Evolutionary conservation across 2,113 vertebrate genomes (phyloP), one percentile per base, ranked within the genome.

Genomic region (Parotia lawesii): DNA sequence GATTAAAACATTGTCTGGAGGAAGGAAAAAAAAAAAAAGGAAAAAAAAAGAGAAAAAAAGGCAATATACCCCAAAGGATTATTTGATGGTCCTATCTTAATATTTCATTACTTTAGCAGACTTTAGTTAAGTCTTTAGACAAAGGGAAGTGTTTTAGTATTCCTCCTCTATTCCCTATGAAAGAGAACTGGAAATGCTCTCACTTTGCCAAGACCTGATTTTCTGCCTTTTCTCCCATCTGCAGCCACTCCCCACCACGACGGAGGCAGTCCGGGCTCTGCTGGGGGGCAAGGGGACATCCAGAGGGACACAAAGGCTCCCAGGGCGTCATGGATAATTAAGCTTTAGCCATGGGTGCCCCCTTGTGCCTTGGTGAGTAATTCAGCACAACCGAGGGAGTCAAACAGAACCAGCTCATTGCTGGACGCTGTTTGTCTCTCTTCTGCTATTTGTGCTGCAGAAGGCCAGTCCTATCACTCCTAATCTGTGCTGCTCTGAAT

Each of bases 301-400:
- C 51, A 40, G 51, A 0, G 2, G 57, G 37, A 44, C 45, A 33
- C 1, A 1, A 27, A 48, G 28, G 51, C 64, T 44, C 48, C 24
- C 65, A 8, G 61, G 10, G 10, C 19, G 42, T 24, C 16, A 7
- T 1, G 53, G 75, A 78, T 24, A 24, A 84, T 61, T 9, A 35
- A 89, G 86, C n/a, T 94, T 95, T 90, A 96, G 79, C 86, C 86
- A 95, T 96, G 92, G 94, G 92, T 94, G 92, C 86, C 89, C 95
- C 89, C 94, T 96, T 90, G 95, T 93, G 96, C 85, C 86, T 67
- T 4, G 71, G 47, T 22, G 76, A 71, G 79, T 37, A 60, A 92
- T 12, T 78, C 79, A 65, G 61, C 57, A 35, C 79, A 60, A 1
- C 15, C 2, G 0, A 12, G 31, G 17, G 35, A 64, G 29, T 7